Base-by-base conservation (phyloP, 2,113 vertebrate species). In the Gymnobelideus leadbeateri region DNA sequence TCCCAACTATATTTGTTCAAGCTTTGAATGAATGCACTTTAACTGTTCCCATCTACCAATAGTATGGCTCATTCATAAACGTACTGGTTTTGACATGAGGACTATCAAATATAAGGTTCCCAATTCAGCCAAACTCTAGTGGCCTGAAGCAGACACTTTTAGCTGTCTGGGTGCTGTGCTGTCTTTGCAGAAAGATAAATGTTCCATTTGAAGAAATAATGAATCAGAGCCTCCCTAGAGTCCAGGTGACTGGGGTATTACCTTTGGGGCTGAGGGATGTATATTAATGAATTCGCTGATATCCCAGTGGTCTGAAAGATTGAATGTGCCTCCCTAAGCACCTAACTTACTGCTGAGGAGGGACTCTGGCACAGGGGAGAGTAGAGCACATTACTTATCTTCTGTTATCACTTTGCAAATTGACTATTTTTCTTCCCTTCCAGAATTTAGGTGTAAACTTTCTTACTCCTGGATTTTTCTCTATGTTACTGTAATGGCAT, bases 131-230 rank as follows among this genome's bases (percentile, higher is more conserved):
- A 68, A 93, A 93, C 21, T 16, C 57, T 55, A 91, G 68, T 93
- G 47, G 57, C 28, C 47, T 90, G 3, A 92, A 93, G 95, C 90
- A 52, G 51, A 24, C 37, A 77, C 92, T 94, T 14, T 61, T 93
- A 57, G 51, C 51, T 84, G 49, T 3, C 47, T 12, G 61, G 92
- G 16, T 95, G 57, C 49, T 14, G 43, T 91, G 10, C 23, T 94
- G 46, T 54, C 89, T 25, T 26, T 92, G 46, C 16, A 55, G 10
- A 93, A 95, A 96, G 96, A 46, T 47, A 61, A 49, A 89, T 54
- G 91, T 96, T 91, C 91, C 92, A 89, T 95, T 46, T 96, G 50
- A n/a, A 94, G 46, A 97, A 97, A 96, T 96, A 96, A 96, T 97
- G 84, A 96, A 57, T 57, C 28, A 96, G 93, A 93, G 93, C 95